Evolutionary conservation across 1,140 invertebrate genomes (phyloP).

Genomic region (Diabrotica virgifera): DNA sequence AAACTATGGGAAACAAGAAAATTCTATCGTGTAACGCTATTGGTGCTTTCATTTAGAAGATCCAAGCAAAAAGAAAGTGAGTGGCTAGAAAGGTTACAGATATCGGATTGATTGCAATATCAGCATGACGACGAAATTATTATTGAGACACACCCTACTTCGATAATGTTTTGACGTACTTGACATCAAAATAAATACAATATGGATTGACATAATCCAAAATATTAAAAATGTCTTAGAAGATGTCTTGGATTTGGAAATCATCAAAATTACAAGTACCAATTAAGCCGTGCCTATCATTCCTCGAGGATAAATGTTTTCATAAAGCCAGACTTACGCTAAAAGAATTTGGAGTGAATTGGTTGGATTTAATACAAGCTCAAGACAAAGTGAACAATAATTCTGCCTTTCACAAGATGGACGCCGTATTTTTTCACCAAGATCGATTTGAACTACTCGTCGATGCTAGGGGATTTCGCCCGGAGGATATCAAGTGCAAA

Average conservation of each 20-base stretch:
- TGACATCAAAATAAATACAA: neutral
- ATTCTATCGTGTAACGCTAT: no score
- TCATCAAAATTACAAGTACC: slow-evolving; percentile 15
- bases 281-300: slow-evolving; percentile 14
- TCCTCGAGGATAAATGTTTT: slow-evolving; percentile 13
- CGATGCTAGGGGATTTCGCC: slow-evolving; percentile 33
- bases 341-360: slow-evolving; percentile 10
- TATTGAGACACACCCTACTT: no score
- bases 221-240: neutral
- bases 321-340: slow-evolving; percentile 5
- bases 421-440: slow-evolving; percentile 23
- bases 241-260: slow-evolving; percentile 5
- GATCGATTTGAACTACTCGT: slow-evolving; percentile 30
- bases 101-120: no score
- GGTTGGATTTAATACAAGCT: neutral
- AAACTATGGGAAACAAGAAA: no score
- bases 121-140: no score
- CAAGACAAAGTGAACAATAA: neutral
- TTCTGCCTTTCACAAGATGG: slow-evolving; percentile 14
- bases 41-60: no score
- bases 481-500: slow-evolving; percentile 36
- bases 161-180: neutral
- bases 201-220: neutral
- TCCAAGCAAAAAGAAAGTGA: no score
- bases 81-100: no score